Conservation (phyloP, 1,140 invertebrate species). For the Anastatus disparis region DNA sequence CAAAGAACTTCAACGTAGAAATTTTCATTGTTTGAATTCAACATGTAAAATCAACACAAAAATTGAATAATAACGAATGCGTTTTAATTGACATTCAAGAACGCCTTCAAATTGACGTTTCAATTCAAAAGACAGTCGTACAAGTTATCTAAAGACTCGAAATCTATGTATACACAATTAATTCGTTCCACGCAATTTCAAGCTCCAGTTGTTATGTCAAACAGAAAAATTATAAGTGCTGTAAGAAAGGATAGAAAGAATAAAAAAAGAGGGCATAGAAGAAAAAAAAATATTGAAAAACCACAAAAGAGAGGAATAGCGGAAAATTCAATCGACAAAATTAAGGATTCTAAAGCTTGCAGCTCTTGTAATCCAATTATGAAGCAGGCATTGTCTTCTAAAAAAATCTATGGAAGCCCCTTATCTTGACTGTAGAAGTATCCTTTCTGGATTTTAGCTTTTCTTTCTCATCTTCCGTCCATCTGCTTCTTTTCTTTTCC, state of each 20-base stretch:
- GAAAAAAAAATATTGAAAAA: not conserved
- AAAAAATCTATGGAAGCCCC: slow-evolving; percentile 54
- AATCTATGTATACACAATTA: no score
- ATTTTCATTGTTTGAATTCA: no score
- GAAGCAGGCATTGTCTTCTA: slow-evolving; percentile 57
- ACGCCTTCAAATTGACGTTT: no score
- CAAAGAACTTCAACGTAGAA: no score
- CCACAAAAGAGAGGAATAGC: not conserved
- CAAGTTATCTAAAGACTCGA: no score
- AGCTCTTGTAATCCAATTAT: slow-evolving; percentile 59
- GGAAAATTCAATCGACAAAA: slow-evolving; percentile 51
- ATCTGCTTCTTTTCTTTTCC: slow-evolving; percentile 28
- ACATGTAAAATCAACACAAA: no score
- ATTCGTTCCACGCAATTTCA: no score
- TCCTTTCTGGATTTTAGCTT: slow-evolving; percentile 40
- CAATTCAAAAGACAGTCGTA: no score
- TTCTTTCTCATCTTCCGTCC: slow-evolving; percentile 27
- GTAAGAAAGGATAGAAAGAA: not conserved
- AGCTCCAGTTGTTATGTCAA: not conserved
- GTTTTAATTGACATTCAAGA: no score
- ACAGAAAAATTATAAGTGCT: not conserved
- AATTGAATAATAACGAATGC: no score
- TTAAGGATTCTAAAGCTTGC: slow-evolving; percentile 57
- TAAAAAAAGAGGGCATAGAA: not conserved
- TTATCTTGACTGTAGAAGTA: slow-evolving; percentile 49